phyloP scores from a whole-genome alignment of 2,113 vertebrate genomes.

The Heptranchias perlo region DNA sequence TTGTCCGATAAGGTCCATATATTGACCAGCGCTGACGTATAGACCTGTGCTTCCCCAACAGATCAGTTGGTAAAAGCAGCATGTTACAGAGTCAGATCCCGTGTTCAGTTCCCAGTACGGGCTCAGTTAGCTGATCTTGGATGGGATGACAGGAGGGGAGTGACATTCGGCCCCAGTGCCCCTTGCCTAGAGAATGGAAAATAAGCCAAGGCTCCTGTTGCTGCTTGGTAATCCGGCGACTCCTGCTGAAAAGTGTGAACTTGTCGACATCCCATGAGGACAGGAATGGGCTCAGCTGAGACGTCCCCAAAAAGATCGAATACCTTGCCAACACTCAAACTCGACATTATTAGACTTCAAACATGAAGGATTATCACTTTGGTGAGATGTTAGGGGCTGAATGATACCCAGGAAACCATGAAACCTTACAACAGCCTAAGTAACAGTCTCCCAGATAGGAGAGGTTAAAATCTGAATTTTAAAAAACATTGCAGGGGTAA shows the following conservation, averaged over 20 bases:
- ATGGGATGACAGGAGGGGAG: not conserved
- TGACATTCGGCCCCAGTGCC: not conserved
- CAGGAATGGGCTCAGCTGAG: not conserved
- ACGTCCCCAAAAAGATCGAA: not conserved
- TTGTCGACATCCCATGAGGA: not conserved
- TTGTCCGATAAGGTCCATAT: not conserved
- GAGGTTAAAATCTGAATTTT: not conserved
- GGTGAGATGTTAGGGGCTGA: not conserved
- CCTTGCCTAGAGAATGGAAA: not conserved
- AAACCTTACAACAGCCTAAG: not conserved
- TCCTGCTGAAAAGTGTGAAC: not conserved
- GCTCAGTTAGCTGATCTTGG: not conserved
- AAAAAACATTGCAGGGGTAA: too few species aligned
- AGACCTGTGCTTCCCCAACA: not conserved
- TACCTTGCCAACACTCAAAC: not conserved
- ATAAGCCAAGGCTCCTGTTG: not conserved
- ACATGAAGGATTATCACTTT: not conserved
- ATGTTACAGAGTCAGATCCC: not conserved
- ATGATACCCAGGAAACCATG: not conserved
- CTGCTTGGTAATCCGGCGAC: not conserved
- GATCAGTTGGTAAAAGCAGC: not conserved
- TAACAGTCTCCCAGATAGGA: not conserved
- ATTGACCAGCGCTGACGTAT: not conserved
- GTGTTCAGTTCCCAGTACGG: not conserved
- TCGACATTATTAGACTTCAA: not conserved